Conservation (phyloP, 2,888 invertebrate genomes). For the Lepidonotus clava region DNA sequence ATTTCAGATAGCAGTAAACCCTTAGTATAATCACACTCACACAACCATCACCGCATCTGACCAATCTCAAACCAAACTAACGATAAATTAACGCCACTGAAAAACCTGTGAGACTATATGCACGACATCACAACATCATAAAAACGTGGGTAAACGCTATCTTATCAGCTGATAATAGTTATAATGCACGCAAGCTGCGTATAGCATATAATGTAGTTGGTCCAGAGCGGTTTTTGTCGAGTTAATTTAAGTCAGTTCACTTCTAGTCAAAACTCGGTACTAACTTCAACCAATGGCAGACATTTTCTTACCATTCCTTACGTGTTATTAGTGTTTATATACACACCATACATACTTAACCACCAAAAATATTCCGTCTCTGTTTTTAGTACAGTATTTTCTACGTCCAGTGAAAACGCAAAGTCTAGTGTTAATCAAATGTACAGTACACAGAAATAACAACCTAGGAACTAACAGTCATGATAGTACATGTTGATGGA, state of each 20-base stretch:
- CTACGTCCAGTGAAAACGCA: too few relatives aligned
- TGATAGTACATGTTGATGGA: too few relatives aligned
- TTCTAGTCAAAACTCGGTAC: not conserved
- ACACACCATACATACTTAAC: too few relatives aligned
- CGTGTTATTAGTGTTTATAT: too few relatives aligned
- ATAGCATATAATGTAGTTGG: not conserved
- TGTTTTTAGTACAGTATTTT: too few relatives aligned
- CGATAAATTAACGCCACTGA: not conserved
- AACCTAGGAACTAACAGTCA: too few relatives aligned
- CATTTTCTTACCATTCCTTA: too few relatives aligned
- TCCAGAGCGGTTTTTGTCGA: not conserved
- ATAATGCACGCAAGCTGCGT: not conserved
- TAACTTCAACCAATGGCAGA: too few relatives aligned
- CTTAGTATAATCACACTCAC: not conserved
- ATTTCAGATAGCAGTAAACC: conserved; percentile 31
- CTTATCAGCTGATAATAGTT: not conserved
- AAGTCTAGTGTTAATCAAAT: too few relatives aligned
- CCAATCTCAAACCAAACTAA: not conserved
- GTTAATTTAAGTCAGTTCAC: not conserved
- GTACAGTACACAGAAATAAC: too few relatives aligned
- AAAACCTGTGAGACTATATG: not conserved
- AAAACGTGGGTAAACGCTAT: conserved; percentile 7
- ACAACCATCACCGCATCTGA: not conserved
- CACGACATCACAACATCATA: not conserved
- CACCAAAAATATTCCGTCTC: too few relatives aligned